Conservation (phyloP, 2,888 invertebrate genomes). For the Drosophila rubida region DNA sequence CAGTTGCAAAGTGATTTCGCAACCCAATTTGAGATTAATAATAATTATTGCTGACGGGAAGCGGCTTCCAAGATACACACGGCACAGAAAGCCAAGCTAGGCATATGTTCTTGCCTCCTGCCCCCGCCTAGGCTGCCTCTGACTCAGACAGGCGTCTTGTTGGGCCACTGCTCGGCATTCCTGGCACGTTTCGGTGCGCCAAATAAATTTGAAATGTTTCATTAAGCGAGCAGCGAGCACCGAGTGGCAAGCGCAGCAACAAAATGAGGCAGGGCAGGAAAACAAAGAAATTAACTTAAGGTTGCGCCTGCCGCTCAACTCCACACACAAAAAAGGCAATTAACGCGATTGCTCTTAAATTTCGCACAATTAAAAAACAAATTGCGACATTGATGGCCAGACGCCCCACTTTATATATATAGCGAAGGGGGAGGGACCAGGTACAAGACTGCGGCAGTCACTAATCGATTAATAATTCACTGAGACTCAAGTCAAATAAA, state of each 20-base stretch:
- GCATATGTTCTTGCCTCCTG: background rate
- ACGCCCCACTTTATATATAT: background rate
- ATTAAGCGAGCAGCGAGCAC: slow-evolving; percentile 26
- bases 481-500: too few relatives aligned
- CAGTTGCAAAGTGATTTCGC: slow-evolving; percentile 16
- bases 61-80: background rate
- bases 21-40: slow-evolving; percentile 13
- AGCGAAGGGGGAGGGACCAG: background rate
- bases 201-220: slow-evolving; percentile 59
- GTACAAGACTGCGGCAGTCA: background rate
- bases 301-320: slow-evolving; percentile 18
- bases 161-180: slow-evolving; percentile 27
- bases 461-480: background rate
- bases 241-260: background rate
- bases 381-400: slow-evolving; percentile 17
- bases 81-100: background rate
- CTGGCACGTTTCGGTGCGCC: slow-evolving; percentile 45
- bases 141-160: background rate
- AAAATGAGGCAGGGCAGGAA: slow-evolving; percentile 18
- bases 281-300: slow-evolving; percentile 45
- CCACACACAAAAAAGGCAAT: slow-evolving; percentile 29
- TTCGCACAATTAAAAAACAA: slow-evolving; percentile 11
- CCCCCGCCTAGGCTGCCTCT: background rate
- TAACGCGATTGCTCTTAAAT: slow-evolving; percentile 31
- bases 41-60: slow-evolving; percentile 6